A percentile compares a stretch with the other conserved stretches of the same genome.
Evolutionary conservation across 1,140 invertebrate genomes (phyloP).

Genomic region (Drosophila nigromelanica): DNA sequence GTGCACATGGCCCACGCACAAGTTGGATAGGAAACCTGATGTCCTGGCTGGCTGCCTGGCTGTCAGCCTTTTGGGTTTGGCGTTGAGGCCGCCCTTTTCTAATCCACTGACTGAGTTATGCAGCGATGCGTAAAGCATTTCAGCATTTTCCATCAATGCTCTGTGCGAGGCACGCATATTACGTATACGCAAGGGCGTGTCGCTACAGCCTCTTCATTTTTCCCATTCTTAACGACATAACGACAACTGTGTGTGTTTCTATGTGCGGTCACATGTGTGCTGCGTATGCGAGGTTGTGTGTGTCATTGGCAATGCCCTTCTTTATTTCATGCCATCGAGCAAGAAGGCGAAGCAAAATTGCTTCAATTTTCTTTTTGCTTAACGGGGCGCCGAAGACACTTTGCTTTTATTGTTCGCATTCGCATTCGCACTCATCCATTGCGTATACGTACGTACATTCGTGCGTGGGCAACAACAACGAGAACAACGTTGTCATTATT

Average conservation of each 20-base stretch:
- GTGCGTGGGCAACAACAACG: constrained; percentile 2
- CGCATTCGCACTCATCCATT: constrained; percentile 19
- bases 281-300: constrained; percentile 17
- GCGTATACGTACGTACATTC: neutral
- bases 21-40: constrained; percentile 38
- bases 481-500: constrained; percentile 75
- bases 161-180: constrained; percentile 62
- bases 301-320: constrained; percentile 57
- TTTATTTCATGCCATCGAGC: constrained; percentile 50
- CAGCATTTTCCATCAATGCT: constrained; percentile 81
- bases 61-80: constrained; percentile 3
- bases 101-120: constrained; percentile 81
- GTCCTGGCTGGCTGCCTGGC: constrained; percentile 15
- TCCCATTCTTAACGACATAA: constrained; percentile 75
- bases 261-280: constrained; percentile 17
- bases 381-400: constrained; percentile 76
- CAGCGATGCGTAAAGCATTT: constrained; percentile 82
- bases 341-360: constrained; percentile 63
- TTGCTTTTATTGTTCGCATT: constrained; percentile 77
- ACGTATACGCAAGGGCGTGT: constrained; percentile 78
- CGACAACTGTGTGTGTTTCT: constrained; percentile 40
- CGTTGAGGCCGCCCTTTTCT: constrained; percentile 71
- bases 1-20: constrained; percentile 55
- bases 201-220: constrained; percentile 80
- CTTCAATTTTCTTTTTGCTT: constrained; percentile 82